Evolutionary conservation across 2,888 invertebrate genomes (phyloP).

Genomic region (Agriotes lineatus): DNA sequence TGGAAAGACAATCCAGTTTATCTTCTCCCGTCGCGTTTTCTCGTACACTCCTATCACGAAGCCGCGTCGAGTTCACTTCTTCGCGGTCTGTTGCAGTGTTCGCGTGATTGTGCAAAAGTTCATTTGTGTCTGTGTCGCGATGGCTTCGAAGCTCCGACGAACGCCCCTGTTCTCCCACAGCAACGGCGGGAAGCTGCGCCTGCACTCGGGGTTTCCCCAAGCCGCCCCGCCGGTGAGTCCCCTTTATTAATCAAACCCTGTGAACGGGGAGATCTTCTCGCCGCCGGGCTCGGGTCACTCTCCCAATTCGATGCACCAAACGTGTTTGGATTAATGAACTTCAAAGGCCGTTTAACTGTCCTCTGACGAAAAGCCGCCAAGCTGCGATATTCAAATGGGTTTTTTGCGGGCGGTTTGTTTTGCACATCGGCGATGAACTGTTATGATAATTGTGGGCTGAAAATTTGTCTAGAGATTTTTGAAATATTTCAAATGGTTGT

Average conservation of each 20-base stretch:
- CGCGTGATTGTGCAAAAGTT: conserved; percentile 8
- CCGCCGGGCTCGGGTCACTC: conserved; percentile 13
- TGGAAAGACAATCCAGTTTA: neutral
- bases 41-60: conserved; percentile 12
- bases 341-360: conserved; percentile 26
- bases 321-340: conserved; percentile 26
- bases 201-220: conserved; percentile 21
- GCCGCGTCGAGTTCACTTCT: conserved; percentile 5
- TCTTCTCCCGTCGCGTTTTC: conserved; percentile 14
- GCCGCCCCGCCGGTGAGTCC: conserved; percentile 10
- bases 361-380: too few relatives aligned
- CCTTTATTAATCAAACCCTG: too few relatives aligned
- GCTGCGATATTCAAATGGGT: too few relatives aligned
- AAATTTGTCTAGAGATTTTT: too few relatives aligned
- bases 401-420: too few relatives aligned
- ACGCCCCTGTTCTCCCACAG: conserved; percentile 58
- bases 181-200: conserved; percentile 21
- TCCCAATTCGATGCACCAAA: conserved; percentile 15
- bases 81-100: conserved; percentile 7
- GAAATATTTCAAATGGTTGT: too few relatives aligned
- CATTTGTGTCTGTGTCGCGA: conserved; percentile 42
- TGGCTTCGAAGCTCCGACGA: conserved; percentile 66
- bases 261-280: too few relatives aligned
- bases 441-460: too few relatives aligned
- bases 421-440: too few relatives aligned